Evolutionary conservation across 2,797 vertebrate species (phyloP), one percentile per base, ranked within the genome.

Genomic region (Oreortyx pictus): DNA sequence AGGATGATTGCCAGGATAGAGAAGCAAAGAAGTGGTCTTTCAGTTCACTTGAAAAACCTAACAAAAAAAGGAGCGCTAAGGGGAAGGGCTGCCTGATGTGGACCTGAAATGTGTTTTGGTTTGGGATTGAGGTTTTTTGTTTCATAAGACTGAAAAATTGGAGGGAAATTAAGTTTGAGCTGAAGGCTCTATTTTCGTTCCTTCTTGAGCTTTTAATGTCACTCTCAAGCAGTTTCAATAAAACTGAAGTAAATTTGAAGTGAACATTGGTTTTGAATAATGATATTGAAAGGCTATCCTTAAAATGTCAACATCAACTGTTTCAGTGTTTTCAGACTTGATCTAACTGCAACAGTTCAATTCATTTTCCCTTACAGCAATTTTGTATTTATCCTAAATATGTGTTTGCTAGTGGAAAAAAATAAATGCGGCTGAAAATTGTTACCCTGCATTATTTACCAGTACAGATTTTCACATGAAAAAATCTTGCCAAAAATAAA

Each of bases 331-430:
- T 90, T 88, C 73, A 66, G 56, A 66, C 52, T 78, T 65, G 7
- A 80, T 82, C 72, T 75, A 89, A 54, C 41, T 56, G 59, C 43
- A 81, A 39, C 68, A 41, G 39, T 41, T 41, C 37, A 87, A 81
- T 72, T 50, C 6, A 33, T 75, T 93, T 91, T n/a, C 50, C 23
- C 89, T 73, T 83, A 66, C 4, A 4, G 39, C 19, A 93, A 81
- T 94, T 94, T 94, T 94, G 43, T 64, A 66, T 92, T 95, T 92
- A 89, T 59, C 49, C 7, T 89, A 94, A 94, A 78, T 89, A 76
- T 1, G 24, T 33, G 62, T 88, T 95, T 50, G 24, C n/a, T 43
- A 73, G 39, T 46, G 66, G 77, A 4, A 44, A 29, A 79, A 75
- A 76, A 67, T 14, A 90, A 72, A 57, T 6, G 82, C 66, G 73